Percentiles rank a stretch among this genome's conserved stretches.
Conservation (phyloP, 2,113 vertebrate genomes). For the Erythrolamprus reginae region DNA sequence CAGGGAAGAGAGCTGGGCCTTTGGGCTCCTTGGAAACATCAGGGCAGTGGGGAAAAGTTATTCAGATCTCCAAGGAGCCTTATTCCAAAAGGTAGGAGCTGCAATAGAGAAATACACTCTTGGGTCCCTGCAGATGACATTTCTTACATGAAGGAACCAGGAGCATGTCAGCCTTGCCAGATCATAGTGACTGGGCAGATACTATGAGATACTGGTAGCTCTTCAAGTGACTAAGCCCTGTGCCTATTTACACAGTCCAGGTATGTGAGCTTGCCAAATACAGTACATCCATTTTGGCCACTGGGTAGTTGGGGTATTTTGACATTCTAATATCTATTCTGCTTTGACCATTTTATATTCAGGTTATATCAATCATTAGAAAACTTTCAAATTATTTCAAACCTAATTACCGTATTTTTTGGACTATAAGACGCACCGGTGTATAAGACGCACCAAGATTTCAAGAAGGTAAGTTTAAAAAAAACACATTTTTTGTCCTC, state of each 20-base stretch:
- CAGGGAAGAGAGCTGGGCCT: neutral
- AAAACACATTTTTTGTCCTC: no score
- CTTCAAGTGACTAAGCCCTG: neutral
- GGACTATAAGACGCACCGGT: no score
- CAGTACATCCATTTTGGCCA: neutral
- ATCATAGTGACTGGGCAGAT: neutral
- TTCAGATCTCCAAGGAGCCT: neutral
- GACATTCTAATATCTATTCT: neutral
- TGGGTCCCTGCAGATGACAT: neutral
- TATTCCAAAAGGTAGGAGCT: neutral
- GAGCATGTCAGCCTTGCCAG: neutral
- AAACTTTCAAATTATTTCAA: neutral
- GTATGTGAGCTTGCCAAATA: neutral
- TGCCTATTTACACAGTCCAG: neutral
- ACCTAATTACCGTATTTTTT: neutral
- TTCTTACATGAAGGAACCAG: neutral
- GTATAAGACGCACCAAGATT: no score
- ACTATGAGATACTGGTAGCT: neutral
- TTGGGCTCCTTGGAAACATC: neutral
- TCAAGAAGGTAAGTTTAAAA: no score
- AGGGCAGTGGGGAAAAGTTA: neutral
- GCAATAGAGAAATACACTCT: neutral
- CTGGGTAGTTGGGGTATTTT: neutral
- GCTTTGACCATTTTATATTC: neutral
- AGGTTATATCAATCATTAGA: neutral